Conservation (phyloP, 2,113 vertebrate species). For the Copsychus sechellarum region DNA sequence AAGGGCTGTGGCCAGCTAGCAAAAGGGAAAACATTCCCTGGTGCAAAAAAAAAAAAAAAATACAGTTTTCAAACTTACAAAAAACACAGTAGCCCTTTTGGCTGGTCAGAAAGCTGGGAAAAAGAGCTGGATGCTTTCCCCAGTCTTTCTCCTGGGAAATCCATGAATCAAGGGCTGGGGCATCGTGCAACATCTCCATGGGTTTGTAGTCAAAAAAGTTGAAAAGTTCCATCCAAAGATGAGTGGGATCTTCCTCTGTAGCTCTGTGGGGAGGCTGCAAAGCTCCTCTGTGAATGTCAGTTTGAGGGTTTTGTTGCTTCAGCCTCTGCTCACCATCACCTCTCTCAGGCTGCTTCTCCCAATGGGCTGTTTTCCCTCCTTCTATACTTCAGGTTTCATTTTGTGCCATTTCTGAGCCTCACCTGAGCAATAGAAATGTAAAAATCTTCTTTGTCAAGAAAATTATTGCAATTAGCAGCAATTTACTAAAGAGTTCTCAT, state of each 20-base stretch:
- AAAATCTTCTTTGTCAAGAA: neutral
- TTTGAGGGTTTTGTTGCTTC: neutral
- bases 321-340: neutral
- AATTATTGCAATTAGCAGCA: constrained; percentile 6
- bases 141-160: neutral
- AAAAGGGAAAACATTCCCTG: neutral
- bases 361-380: neutral
- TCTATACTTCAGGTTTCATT: neutral
- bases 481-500: neutral
- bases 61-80: neutral
- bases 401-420: neutral
- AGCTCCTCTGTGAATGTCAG: neutral
- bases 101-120: neutral
- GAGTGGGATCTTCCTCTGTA: neutral
- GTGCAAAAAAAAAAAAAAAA: neutral
- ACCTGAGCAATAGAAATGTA: neutral
- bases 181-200: neutral
- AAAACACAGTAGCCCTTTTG: neutral
- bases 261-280: neutral
- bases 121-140: neutral
- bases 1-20: neutral
- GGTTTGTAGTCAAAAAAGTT: neutral
- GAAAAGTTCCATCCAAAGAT: neutral
- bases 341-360: neutral
- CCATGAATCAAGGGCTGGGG: neutral